Evolutionary conservation across 2,797 vertebrate species (phyloP), one percentile per base, ranked within the genome.

Genomic region (Phataginus tetradactyla): DNA sequence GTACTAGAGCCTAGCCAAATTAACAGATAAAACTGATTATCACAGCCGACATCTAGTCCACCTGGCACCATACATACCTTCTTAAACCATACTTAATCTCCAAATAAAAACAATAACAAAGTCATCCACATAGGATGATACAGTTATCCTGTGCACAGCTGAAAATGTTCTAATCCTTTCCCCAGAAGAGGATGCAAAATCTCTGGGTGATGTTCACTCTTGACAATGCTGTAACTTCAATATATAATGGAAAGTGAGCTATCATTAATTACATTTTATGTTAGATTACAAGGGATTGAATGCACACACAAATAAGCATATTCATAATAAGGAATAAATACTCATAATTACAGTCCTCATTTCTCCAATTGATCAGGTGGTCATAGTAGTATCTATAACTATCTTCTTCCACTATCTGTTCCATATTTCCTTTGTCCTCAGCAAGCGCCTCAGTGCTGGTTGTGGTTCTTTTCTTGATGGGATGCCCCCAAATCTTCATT

Each of bases 121-220:
- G 61, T 37, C 7, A 25, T 34, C 68, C 37, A 55, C 57, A 37
- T 94, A 17, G 45, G 29, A 23, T 34, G 53, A 75, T 51, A 37
- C 34, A 51, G 1, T 75, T 39, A 23, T 23, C n/a, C 66, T 64
- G 37, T 14, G 13, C 69, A 53, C 77, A 69, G 42, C 17, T 32
- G 80, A 79, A 86, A 91, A 92, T 10, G 5, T 39, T 66, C 79
- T 72, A 29, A 81, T 39, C 57, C 15, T 93, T 83, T 72, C 25
- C 55, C 91, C 32, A 79, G 77, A 87, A 91, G 39, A 88, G 77
- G 42, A 88, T 72, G 64, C 49, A 61, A 37, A 93, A 72, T 37
- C 15, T 29, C 32, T 71, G 72, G 49, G 27, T 74, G 27, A 71
- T 68, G 49, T 42, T 66, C 45, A 59, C 18, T 39, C 29, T 49